Evolutionary conservation across 1,140 invertebrate species (phyloP).

Genomic region (Trichogramma pretiosum): DNA sequence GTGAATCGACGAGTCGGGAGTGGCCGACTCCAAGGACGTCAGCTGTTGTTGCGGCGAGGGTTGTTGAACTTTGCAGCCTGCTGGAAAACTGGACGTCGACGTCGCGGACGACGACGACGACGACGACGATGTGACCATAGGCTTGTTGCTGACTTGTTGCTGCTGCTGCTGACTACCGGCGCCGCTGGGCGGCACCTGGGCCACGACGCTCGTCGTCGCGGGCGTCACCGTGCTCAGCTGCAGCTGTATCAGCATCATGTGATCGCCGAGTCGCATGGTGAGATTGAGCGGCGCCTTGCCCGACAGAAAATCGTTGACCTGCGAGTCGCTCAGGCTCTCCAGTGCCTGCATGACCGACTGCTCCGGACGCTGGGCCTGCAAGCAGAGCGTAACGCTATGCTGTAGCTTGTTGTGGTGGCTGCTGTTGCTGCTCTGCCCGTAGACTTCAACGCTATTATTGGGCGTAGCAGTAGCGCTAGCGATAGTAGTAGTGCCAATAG

Average conservation of each 20-base stretch:
- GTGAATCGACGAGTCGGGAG: too few relatives aligned
- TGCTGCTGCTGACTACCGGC: constrained; percentile 4
- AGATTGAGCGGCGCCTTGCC: constrained; percentile 88
- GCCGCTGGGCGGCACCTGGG: neutral
- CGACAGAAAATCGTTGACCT: constrained; percentile 89
- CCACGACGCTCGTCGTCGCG: constrained; percentile 14
- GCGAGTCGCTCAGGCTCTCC: constrained; percentile 82
- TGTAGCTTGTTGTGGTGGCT: constrained; percentile 64
- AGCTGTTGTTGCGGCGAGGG: too few relatives aligned
- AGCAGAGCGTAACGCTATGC: constrained; percentile 41
- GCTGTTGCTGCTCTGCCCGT: too few relatives aligned
- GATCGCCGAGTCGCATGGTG: constrained; percentile 88
- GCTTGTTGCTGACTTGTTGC: neutral
- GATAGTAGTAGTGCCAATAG: too few relatives aligned
- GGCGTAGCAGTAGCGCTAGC: too few relatives aligned
- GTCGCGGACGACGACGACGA: neutral
- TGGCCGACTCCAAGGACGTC: too few relatives aligned
- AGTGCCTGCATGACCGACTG: constrained; percentile 91
- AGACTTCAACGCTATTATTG: too few relatives aligned
- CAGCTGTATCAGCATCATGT: constrained; percentile 94
- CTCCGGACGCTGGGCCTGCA: constrained; percentile 43
- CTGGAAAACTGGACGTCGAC: neutral
- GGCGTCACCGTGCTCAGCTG: constrained; percentile 76
- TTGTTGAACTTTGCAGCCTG: too few relatives aligned
- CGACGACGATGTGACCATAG: neutral